phyloP scores from a whole-genome alignment of 2,888 invertebrate species.

The Sepioteuthis lessoniana region DNA sequence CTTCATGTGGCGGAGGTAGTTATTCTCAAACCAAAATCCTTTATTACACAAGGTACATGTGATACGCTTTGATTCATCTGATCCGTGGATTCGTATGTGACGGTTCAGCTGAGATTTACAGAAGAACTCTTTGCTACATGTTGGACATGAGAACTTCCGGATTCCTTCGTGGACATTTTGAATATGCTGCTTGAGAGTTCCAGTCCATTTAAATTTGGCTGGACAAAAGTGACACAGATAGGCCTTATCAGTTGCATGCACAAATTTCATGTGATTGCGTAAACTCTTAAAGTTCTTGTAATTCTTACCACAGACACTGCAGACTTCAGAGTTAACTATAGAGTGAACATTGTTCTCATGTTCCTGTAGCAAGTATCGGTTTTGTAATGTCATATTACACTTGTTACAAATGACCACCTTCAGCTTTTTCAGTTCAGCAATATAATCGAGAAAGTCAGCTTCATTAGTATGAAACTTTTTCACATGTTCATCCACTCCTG shows the following conservation, averaged over 20 bases:
- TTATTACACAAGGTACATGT: slow-evolving; percentile 61
- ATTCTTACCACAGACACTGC: slow-evolving; percentile 57
- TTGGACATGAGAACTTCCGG: slow-evolving; percentile 56
- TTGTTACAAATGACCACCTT: slow-evolving; percentile 55
- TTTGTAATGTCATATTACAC: slow-evolving; percentile 56
- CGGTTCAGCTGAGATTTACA: slow-evolving; percentile 59
- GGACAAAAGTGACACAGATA: slow-evolving; percentile 60
- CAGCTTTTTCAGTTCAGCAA: slow-evolving; percentile 56
- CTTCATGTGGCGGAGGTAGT: slow-evolving; percentile 62
- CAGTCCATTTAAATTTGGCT: slow-evolving; percentile 60
- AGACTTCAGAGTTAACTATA: slow-evolving; percentile 51
- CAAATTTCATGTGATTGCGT: slow-evolving; percentile 58
- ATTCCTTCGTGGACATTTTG: slow-evolving; percentile 62
- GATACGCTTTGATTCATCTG: slow-evolving; percentile 56
- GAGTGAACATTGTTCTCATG: slow-evolving; percentile 58
- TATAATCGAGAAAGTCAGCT: slow-evolving; percentile 55
- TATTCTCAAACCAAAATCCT: slow-evolving; percentile 62
- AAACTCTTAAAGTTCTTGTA: slow-evolving; percentile 58
- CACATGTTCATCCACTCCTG: slow-evolving; percentile 60
- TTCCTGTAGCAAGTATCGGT: slow-evolving; percentile 54
- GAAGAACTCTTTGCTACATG: slow-evolving; percentile 62
- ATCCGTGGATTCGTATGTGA: slow-evolving; percentile 60
- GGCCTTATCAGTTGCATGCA: slow-evolving; percentile 55
- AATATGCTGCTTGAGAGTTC: slow-evolving; percentile 62
- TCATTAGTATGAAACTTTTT: slow-evolving; percentile 56